Conservation (phyloP, 2,888 invertebrate species). For the Carterocephalus palaemon region DNA sequence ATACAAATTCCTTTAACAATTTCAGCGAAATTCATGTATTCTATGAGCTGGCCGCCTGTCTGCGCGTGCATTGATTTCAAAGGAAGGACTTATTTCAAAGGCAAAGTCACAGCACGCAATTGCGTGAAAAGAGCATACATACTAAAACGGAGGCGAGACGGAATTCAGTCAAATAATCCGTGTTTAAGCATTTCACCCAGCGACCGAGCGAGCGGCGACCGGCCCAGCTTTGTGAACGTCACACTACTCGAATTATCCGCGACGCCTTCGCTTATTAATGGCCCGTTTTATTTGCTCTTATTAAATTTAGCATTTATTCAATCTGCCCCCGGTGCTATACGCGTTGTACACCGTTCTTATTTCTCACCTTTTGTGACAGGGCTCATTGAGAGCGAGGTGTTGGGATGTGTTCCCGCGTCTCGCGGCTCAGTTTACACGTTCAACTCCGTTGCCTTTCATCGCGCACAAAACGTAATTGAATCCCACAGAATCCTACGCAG, state of each 20-base stretch:
- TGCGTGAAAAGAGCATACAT: conserved; percentile 19
- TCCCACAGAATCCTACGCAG: conserved; percentile 77
- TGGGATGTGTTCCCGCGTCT: conserved; percentile 72
- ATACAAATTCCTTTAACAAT: conserved; percentile 8
- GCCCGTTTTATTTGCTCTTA: conserved; percentile 75
- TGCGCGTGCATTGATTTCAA: conserved; percentile 24
- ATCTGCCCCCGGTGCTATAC: conserved; percentile 69
- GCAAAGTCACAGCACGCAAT: conserved; percentile 22
- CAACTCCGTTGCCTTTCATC: conserved; percentile 74
- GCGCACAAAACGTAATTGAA: conserved; percentile 78
- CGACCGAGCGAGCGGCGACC: conserved; percentile 32
- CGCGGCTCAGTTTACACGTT: conserved; percentile 72
- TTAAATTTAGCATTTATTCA: conserved; percentile 80
- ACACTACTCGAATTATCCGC: conserved; percentile 63
- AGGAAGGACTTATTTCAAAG: conserved; percentile 20
- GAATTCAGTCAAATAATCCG: conserved; percentile 55
- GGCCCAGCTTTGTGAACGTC: conserved; percentile 56
- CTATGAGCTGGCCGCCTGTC: conserved; percentile 12
- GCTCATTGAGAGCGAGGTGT: conserved; percentile 77
- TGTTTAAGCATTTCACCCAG: conserved; percentile 43
- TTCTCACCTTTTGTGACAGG: conserved; percentile 76
- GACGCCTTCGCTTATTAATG: conserved; percentile 69
- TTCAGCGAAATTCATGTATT: conserved; percentile 16
- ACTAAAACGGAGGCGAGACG: conserved; percentile 32
- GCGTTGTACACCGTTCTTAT: conserved; percentile 53